phyloP scores from a whole-genome alignment of 2,797 vertebrate genomes.

The Chrysocyon brachyurus region DNA sequence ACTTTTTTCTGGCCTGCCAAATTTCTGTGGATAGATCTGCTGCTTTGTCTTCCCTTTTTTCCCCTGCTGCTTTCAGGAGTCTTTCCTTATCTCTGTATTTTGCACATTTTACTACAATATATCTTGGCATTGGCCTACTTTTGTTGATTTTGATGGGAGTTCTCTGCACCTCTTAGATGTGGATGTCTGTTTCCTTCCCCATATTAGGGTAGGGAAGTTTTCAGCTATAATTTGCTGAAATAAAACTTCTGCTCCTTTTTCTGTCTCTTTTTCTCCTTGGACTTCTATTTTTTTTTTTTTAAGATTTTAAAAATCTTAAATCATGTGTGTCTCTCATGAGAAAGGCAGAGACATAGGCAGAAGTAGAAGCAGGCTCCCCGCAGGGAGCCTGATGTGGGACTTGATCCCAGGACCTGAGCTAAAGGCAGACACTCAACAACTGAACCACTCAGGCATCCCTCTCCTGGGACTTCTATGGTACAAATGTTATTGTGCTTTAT shows the following conservation, averaged over 20 bases:
- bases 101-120: not conserved
- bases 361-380: too few relatives aligned
- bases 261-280: not conserved
- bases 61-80: not conserved
- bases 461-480: not conserved
- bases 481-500: not conserved
- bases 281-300: not conserved
- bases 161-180: not conserved
- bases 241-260: not conserved
- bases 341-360: too few relatives aligned
- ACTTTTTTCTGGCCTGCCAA: not conserved
- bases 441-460: not conserved
- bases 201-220: not conserved
- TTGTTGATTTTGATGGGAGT: not conserved
- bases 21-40: not conserved
- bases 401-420: too few relatives aligned
- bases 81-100: not conserved
- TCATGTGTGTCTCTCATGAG: too few relatives aligned
- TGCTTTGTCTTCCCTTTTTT: not conserved
- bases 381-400: too few relatives aligned
- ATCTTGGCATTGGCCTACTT: not conserved
- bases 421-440: too few relatives aligned
- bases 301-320: too few relatives aligned
- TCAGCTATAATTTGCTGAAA: not conserved
- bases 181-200: not conserved